Conservation (phyloP, 2,888 invertebrate species). For the Cartodere bifasciata region DNA sequence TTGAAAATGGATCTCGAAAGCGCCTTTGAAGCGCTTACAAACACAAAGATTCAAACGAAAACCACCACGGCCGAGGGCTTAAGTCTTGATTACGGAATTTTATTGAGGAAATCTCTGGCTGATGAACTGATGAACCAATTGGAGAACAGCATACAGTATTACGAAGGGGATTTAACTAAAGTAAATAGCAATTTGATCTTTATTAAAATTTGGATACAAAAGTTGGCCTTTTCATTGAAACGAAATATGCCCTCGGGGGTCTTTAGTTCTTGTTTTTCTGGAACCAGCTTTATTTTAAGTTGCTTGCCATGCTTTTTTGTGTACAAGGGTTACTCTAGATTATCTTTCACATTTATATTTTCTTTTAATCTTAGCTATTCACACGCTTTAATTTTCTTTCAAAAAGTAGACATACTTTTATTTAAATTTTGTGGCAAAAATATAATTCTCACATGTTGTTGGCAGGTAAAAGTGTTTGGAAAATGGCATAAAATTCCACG, state of each 20-base stretch:
- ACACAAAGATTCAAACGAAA: conserved; percentile 21
- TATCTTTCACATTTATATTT: neutral
- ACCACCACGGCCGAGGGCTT: conserved; percentile 41
- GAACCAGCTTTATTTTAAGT: too few species aligned
- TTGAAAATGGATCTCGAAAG: conserved; percentile 19
- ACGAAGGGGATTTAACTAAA: conserved; percentile 47
- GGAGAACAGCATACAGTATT: conserved; percentile 46
- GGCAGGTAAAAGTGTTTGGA: conserved; percentile 46
- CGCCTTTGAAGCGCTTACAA: conserved; percentile 16
- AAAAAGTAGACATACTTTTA: neutral
- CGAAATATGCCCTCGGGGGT: neutral
- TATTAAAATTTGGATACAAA: too few species aligned
- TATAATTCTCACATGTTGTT: too few species aligned
- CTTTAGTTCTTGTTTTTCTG: neutral
- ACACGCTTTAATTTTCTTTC: neutral
- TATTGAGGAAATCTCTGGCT: conserved; percentile 37
- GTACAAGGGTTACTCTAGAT: too few species aligned
- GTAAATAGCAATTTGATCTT: too few species aligned
- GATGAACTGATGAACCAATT: conserved; percentile 38
- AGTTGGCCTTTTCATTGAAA: neutral
- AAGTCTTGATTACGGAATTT: conserved; percentile 42
- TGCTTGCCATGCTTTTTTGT: too few species aligned
- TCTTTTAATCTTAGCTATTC: neutral
- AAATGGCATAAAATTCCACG: conserved; percentile 53
- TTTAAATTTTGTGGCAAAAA: too few species aligned